Evolutionary conservation across 2,797 vertebrate species (phyloP).

Genomic region (Epinephelus coioides): DNA sequence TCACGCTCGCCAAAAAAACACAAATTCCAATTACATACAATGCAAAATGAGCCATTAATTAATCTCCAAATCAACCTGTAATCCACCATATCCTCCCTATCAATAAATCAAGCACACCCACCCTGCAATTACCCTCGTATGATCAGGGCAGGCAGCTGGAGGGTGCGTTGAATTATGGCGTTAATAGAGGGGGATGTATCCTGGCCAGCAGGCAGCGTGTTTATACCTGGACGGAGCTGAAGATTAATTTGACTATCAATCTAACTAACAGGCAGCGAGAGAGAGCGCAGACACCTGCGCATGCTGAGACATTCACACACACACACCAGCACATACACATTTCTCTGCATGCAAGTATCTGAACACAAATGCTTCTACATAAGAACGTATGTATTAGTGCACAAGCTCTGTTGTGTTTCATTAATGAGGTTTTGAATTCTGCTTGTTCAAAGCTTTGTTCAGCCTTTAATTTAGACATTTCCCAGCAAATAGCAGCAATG

Average conservation of each 20-base stretch:
- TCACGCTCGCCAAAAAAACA: neutral
- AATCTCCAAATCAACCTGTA: constrained; percentile 69
- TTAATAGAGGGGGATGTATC: constrained; percentile 76
- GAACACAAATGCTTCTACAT: neutral
- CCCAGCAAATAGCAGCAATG: neutral
- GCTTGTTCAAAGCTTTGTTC: constrained; percentile 1
- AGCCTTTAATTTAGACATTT: neutral
- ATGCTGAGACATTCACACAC: constrained; percentile 25
- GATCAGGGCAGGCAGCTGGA: constrained; percentile 75
- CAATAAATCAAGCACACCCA: constrained; percentile 74
- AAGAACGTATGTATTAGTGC: neutral
- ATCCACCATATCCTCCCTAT: constrained; percentile 53
- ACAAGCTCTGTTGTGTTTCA: constrained; percentile 4
- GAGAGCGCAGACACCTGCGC: constrained; percentile 13
- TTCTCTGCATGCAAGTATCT: neutral
- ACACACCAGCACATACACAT: neutral
- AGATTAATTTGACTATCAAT: constrained; percentile 82
- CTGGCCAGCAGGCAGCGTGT: constrained; percentile 77
- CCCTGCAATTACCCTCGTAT: constrained; percentile 76
- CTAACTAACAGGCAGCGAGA: constrained; percentile 66
- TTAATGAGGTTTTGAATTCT: constrained; percentile 5
- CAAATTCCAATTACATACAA: constrained; percentile 60
- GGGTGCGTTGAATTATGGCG: constrained; percentile 74
- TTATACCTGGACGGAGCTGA: constrained; percentile 77
- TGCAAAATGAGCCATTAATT: constrained; percentile 65